These are phyloP conservation scores for Actinia equina DNA, from an alignment of 64 coral and sea anemone genomes.

Conservation along the genomic window DNA sequence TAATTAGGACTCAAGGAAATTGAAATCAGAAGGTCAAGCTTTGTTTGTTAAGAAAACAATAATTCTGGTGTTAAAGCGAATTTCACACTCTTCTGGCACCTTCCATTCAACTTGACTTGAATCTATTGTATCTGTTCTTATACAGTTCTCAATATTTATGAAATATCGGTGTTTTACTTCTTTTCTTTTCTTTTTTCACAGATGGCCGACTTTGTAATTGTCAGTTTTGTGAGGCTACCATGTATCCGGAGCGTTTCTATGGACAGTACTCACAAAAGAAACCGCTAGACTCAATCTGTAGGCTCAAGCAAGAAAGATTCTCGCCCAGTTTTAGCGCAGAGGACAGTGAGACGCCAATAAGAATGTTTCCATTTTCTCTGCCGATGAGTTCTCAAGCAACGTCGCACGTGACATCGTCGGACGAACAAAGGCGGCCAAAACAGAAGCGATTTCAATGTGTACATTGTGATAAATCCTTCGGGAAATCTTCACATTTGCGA, in stretches of 20 bases:
- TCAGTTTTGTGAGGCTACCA: constrained; percentile 71
- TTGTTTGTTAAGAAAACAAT: constrained; percentile 31
- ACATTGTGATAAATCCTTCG: constrained; percentile 98
- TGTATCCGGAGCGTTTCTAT: constrained; percentile 80
- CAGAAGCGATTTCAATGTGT: constrained; percentile 96
- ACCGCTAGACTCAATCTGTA: constrained; percentile 68
- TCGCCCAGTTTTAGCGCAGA: constrained; percentile 55
- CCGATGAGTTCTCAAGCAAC: constrained; percentile 29
- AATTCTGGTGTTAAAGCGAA: constrained; percentile 8
- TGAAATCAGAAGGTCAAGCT: constrained; percentile 19
- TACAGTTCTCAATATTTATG: constrained; percentile 5
- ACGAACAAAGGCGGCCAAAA: constrained; percentile 70
- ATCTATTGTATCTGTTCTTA: neutral
- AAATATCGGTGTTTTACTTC: constrained; percentile 20
- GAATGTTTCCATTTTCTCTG: constrained; percentile 57
- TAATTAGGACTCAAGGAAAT: constrained; percentile 22
- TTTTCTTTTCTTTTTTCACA: constrained; percentile 29
- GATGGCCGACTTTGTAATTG: constrained; percentile 86
- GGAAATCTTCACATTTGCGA: constrained; percentile 96
- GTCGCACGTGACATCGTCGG: constrained; percentile 9
- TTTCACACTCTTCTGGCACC: neutral
- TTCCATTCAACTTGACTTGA: neutral
- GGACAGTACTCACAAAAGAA: constrained; percentile 51
- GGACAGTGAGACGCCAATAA: constrained; percentile 22
- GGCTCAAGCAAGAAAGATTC: constrained; percentile 63